Conservation (phyloP, 2,113 vertebrate species). For the Eupsittula cactorum region DNA sequence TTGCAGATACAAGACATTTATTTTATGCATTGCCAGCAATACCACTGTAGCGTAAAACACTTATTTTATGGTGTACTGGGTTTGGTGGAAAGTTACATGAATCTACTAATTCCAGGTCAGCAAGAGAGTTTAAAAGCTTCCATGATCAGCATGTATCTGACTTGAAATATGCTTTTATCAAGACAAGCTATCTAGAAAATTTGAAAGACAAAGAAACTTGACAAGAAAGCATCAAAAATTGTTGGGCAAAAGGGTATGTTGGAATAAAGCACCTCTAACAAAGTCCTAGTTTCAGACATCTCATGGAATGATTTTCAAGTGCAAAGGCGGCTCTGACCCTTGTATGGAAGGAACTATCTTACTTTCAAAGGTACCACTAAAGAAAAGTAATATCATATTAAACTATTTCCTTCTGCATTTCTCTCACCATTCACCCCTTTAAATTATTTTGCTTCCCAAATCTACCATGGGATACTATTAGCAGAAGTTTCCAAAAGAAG, state of each 20-base stretch:
- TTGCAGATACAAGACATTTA: conserved; percentile 69
- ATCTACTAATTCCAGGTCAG: conserved; percentile 79
- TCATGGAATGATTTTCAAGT: neutral
- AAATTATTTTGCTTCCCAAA: neutral
- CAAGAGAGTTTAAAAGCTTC: conserved; percentile 76
- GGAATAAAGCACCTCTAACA: neutral
- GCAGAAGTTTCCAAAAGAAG: neutral
- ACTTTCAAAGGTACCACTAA: neutral
- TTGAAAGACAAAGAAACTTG: conserved; percentile 50
- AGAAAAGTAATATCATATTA: neutral
- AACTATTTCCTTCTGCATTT: neutral
- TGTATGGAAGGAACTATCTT: neutral
- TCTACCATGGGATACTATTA: neutral
- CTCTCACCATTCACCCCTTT: neutral
- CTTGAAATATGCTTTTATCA: conserved; percentile 78
- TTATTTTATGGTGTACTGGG: conserved; percentile 76
- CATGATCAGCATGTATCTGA: conserved; percentile 67
- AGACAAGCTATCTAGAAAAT: conserved; percentile 56
- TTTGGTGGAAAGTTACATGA: conserved; percentile 71
- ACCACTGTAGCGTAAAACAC: conserved; percentile 74
- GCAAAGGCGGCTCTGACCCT: neutral
- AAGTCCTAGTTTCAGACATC: neutral
- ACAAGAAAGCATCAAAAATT: conserved; percentile 38
- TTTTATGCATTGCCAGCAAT: conserved; percentile 79
- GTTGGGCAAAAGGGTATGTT: neutral